Evolutionary conservation across 2,888 invertebrate genomes (phyloP).

Genomic region (Acrobasis repandana): DNA sequence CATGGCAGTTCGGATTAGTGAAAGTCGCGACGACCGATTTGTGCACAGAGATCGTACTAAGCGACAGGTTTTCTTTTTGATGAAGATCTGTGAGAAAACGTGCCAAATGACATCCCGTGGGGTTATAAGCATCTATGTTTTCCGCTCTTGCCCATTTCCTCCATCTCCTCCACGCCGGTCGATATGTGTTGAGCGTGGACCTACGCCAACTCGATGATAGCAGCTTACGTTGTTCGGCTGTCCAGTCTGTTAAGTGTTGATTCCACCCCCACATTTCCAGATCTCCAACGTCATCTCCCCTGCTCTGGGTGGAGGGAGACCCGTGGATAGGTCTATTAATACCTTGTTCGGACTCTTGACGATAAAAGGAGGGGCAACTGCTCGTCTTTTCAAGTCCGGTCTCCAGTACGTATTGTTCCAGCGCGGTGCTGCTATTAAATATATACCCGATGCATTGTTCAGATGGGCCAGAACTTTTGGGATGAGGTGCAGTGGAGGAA

Average conservation of each 20-base stretch:
- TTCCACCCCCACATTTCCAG: constrained; percentile 4
- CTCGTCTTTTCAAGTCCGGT: not conserved
- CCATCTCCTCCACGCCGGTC: not conserved
- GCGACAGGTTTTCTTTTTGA: not conserved
- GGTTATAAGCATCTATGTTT: not conserved
- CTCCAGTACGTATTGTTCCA: too few species aligned
- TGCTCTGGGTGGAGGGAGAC: not conserved
- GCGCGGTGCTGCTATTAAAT: too few species aligned
- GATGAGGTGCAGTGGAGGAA: too few species aligned
- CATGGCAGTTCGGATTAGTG: not conserved
- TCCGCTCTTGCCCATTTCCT: not conserved
- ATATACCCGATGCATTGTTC: too few species aligned
- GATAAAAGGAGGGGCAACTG: not conserved
- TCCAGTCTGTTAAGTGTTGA: not conserved
- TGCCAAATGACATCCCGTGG: not conserved
- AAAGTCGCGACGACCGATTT: not conserved
- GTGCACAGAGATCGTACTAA: not conserved
- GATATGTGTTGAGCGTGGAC: not conserved
- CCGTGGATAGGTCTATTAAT: not conserved
- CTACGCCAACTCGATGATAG: not conserved
- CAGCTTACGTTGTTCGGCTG: not conserved
- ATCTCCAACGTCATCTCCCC: not conserved
- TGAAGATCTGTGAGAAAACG: not conserved
- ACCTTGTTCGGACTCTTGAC: not conserved
- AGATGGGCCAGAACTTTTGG: too few species aligned